A percentile compares a stretch with the other conserved stretches of the same genome.
phyloP scores from a whole-genome alignment of 2,797 vertebrate species.

The Ataeniobius toweri region DNA sequence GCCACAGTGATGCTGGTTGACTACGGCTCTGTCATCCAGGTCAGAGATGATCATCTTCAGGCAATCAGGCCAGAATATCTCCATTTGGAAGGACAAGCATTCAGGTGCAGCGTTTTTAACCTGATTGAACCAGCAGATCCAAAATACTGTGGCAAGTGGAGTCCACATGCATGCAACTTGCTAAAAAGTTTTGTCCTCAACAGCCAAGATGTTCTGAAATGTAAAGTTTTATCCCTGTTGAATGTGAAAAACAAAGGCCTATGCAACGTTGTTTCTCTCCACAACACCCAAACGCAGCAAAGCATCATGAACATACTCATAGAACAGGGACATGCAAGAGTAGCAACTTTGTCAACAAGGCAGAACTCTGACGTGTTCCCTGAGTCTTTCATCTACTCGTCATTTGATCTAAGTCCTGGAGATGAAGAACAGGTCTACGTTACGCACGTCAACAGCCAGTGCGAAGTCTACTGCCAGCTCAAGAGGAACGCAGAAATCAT shows the following conservation, averaged over 20 bases:
- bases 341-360: conserved; percentile 42
- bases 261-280: conserved; percentile 84
- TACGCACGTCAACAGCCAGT: conserved; percentile 83
- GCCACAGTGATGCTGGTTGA: conserved; percentile 84
- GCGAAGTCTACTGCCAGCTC: conserved; percentile 90
- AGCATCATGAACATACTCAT: conserved; percentile 72
- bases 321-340: conserved; percentile 54
- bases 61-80: conserved; percentile 81
- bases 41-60: conserved; percentile 77
- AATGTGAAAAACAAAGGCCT: conserved; percentile 70
- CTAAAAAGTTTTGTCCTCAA: conserved; percentile 78
- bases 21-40: conserved; percentile 79
- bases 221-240: conserved; percentile 77
- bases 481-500: conserved; percentile 81
- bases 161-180: conserved; percentile 48
- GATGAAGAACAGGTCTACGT: conserved; percentile 84
- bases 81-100: conserved; percentile 84
- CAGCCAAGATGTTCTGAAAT: conserved; percentile 72
- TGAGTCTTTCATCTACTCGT: conserved; percentile 86
- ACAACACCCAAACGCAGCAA: conserved; percentile 57
- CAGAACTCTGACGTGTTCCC: conserved; percentile 64
- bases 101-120: conserved; percentile 84
- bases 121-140: conserved; percentile 64
- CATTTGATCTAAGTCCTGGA: conserved; percentile 82
- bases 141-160: conserved; percentile 65